A percentile compares a stretch with the other conserved stretches of the same genome.
Evolutionary conservation across 2,888 invertebrate genomes (phyloP).

Genomic region (Trissolcus japonicus): DNA sequence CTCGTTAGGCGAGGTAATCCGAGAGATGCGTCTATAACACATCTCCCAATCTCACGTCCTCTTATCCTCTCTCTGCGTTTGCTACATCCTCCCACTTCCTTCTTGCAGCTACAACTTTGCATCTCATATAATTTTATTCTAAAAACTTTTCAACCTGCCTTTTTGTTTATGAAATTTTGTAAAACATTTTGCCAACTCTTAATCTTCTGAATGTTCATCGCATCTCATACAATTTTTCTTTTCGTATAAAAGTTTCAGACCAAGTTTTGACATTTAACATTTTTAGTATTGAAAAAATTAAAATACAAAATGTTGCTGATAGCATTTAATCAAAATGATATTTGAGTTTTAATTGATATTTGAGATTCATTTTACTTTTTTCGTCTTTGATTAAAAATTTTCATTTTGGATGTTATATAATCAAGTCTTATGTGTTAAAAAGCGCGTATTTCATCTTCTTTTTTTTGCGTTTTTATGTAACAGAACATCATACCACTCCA

Average conservation of each 20-base stretch:
- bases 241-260: too few relatives aligned
- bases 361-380: too few relatives aligned
- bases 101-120: neutral
- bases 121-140: constrained; percentile 34
- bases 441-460: constrained; percentile 38
- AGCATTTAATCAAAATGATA: neutral
- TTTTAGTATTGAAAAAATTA: neutral
- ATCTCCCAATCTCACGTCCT: constrained; percentile 61
- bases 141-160: constrained; percentile 29
- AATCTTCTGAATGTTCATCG: too few relatives aligned
- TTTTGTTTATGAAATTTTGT: constrained; percentile 7
- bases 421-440: constrained; percentile 11
- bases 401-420: neutral
- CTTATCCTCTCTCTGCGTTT: constrained; percentile 12
- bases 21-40: constrained; percentile 70
- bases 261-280: neutral
- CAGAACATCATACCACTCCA: constrained; percentile 71
- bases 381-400: too few relatives aligned
- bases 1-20: constrained; percentile 75
- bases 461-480: constrained; percentile 61
- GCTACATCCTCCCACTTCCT: constrained; percentile 49
- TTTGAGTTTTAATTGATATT: neutral
- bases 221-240: too few relatives aligned
- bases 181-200: too few relatives aligned
- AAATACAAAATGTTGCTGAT: too few relatives aligned